Base-by-base conservation (phyloP, 2,888 invertebrate genomes). In the Tineola bisselliella region DNA sequence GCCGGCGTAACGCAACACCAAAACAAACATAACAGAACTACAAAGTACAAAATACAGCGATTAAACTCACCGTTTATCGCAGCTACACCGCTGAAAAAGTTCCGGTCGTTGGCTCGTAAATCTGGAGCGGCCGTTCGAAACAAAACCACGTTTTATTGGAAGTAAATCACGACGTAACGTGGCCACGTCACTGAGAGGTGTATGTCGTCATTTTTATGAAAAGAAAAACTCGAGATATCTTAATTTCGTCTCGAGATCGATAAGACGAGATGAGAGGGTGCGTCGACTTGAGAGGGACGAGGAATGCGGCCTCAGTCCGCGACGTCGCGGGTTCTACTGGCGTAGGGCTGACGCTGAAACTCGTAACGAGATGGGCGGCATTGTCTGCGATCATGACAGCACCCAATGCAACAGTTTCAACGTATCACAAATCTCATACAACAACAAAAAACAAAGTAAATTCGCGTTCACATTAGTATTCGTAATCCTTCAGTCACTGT, bases 241-340 rank as follows among this genome's bases (percentile, higher is more conserved):
- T 8, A 25, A 54, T 25, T 54, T 25, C 12, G 19, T 54, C 18
- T 52, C 19, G 54, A 18, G 54, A 54, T 54, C 54, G 54, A 54
- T 54, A 48, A 48, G 48, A 15, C 54, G 54, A 17, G 17, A 48
- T 48, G 48, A 17, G 48, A 48, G 38, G 48, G 15, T 48, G 48
- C 48, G 48, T 48, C n/a, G 48, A 10, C 10, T 10, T 15, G 48
- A 67, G 63, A 63, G 64, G 63, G 62, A 62, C 54, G 64, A 63
- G 65, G 65, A 66, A 65, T 68, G 71, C 82, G 81, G 77, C 78
- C 77, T 73, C 65, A 68, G 73, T 63, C 65, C 66, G 66, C 75
- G 73, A 69, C 73, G 70, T 65, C 72, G 68, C 64, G 66, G 63
- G 66, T 67, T 68, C 64, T 62, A 81, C 81, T 81, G 79, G 68